These are phyloP conservation scores for Dryomyza anilis DNA, from an alignment of 2,888 invertebrate genomes.

Conservation along the genomic window DNA sequence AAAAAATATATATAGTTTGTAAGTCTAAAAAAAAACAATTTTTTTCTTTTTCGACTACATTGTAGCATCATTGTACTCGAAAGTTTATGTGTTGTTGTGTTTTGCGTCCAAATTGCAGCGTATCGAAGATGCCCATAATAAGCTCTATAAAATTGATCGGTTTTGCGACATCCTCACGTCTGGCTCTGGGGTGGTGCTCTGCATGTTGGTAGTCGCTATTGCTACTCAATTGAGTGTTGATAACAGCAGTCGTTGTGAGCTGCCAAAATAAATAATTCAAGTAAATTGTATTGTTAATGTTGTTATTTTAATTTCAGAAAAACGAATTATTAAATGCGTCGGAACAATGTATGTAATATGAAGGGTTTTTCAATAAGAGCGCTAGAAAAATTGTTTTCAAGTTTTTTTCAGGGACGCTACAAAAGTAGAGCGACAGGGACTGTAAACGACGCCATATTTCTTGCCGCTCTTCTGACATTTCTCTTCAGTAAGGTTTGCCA, in stretches of 20 bases:
- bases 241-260: background rate
- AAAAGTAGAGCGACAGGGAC: no score
- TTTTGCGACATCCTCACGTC: background rate
- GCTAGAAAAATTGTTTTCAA: no score
- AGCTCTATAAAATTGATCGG: constrained; percentile 36
- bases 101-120: constrained; percentile 29
- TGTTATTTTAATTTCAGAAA: no score
- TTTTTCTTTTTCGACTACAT: background rate
- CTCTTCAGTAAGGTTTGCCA: no score
- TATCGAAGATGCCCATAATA: constrained; percentile 40
- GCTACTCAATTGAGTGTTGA: background rate
- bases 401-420: no score
- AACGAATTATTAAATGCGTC: no score
- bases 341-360: no score
- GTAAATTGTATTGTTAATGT: no score
- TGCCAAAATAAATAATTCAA: background rate
- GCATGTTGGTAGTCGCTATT: background rate
- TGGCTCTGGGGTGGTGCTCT: background rate
- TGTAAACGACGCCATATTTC: no score
- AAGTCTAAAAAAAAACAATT: background rate
- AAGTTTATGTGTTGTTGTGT: no score
- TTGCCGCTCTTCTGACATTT: no score
- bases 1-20: constrained; percentile 18
- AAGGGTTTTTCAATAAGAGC: no score
- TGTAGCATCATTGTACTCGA: background rate